Evolutionary conservation across 2,888 invertebrate species (phyloP).

Genomic region (Sarcophaga subvicina): DNA sequence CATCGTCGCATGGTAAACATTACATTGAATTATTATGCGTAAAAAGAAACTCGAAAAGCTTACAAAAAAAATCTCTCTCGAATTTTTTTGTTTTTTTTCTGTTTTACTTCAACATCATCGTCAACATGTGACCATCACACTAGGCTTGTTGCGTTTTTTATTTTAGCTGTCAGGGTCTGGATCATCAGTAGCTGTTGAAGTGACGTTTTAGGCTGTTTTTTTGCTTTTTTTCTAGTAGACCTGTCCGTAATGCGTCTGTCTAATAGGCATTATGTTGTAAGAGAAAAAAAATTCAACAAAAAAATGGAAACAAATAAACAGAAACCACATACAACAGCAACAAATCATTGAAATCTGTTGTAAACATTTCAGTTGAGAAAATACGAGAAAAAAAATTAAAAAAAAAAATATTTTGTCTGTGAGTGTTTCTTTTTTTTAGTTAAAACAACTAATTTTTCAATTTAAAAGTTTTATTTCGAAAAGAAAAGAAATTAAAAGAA

Average conservation of each 20-base stretch:
- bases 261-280: slow-evolving; percentile 33
- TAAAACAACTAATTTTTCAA: slow-evolving; percentile 64
- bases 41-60: neutral
- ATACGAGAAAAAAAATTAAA: neutral
- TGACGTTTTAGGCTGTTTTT: slow-evolving; percentile 36
- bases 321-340: slow-evolving; percentile 9
- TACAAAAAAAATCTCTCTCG: neutral
- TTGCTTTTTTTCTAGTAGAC: slow-evolving; percentile 44
- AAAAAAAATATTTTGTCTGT: neutral
- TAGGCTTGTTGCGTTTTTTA: slow-evolving; percentile 15
- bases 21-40: slow-evolving; percentile 12
- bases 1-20: no score
- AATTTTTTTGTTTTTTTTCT: no score
- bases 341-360: neutral
- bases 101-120: no score
- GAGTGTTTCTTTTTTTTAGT: slow-evolving; percentile 22
- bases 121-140: no score
- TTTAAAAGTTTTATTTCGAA: slow-evolving; percentile 29
- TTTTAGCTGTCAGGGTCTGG: slow-evolving; percentile 69
- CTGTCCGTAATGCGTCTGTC: slow-evolving; percentile 44
- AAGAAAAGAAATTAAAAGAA: neutral
- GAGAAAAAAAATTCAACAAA: neutral
- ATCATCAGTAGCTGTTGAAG: slow-evolving; percentile 54
- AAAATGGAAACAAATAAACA: neutral
- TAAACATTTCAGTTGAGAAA: neutral